phyloP scores from a whole-genome alignment of 2,113 vertebrate species.

The Elephas maximus region DNA sequence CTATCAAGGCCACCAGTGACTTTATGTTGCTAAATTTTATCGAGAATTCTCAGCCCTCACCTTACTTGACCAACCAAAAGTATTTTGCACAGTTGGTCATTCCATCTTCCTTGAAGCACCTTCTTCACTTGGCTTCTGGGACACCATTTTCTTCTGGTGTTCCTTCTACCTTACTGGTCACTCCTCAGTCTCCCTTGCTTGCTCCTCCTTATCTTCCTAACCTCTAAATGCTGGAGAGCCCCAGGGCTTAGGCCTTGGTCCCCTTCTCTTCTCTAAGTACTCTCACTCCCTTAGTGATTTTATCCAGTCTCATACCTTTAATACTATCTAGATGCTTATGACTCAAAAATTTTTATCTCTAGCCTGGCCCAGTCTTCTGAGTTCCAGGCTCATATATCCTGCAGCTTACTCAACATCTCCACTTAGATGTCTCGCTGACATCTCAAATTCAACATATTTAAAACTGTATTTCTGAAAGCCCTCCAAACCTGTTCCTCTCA shows the following conservation, averaged over 20 bases:
- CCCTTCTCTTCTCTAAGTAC: constrained; percentile 14
- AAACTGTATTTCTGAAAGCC: background rate
- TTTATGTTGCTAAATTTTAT: constrained; percentile 4
- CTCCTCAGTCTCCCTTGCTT: background rate
- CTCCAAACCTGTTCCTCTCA: background rate
- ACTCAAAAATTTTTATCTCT: background rate
- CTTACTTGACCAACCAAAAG: constrained; percentile 6
- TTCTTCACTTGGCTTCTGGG: constrained; percentile 13
- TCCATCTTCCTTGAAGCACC: background rate
- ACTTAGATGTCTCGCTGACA: constrained; percentile 19
- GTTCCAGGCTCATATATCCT: background rate
- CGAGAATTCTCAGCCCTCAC: background rate
- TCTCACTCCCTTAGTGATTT: background rate
- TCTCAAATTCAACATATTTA: constrained; percentile 25
- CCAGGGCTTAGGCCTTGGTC: background rate
- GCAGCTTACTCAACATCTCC: background rate
- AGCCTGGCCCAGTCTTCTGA: background rate
- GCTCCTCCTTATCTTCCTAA: background rate
- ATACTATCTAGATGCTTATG: background rate
- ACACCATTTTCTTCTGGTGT: background rate
- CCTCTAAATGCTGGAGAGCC: background rate
- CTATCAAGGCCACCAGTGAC: background rate
- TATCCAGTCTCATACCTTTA: background rate
- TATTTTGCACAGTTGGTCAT: background rate
- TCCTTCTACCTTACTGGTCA: background rate